Evolutionary conservation across 2,888 invertebrate genomes (phyloP).

Genomic region (Lottia gigantea): DNA sequence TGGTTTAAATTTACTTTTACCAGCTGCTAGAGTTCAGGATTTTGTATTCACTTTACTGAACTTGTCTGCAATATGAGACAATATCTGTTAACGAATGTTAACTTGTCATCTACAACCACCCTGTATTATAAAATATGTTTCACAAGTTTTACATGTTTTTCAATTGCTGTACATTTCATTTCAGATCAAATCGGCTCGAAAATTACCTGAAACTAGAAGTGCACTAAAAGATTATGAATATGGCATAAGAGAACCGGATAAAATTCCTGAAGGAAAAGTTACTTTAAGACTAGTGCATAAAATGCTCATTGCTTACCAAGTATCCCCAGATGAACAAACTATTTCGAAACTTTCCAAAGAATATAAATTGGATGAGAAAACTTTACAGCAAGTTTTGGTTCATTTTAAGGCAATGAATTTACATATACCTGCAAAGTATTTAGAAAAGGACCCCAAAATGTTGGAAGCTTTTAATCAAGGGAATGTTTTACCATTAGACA

Average conservation of each 20-base stretch:
- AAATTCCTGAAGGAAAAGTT: conserved; percentile 75
- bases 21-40: background rate
- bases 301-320: conserved; percentile 77
- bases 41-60: too few relatives aligned
- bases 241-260: conserved; percentile 78
- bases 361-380: conserved; percentile 78
- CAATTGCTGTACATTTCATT: too few relatives aligned
- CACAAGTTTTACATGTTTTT: too few relatives aligned
- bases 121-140: too few relatives aligned
- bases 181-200: conserved; percentile 62
- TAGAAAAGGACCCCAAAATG: conserved; percentile 24
- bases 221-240: conserved; percentile 73
- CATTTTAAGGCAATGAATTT: conserved; percentile 78
- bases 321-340: conserved; percentile 74
- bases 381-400: conserved; percentile 74
- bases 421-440: conserved; percentile 71
- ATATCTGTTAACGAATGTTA: background rate
- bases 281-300: conserved; percentile 76
- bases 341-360: conserved; percentile 76
- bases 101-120: too few relatives aligned
- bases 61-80: background rate
- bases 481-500: background rate
- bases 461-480: background rate
- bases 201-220: conserved; percentile 74
- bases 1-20: too few relatives aligned